Base-by-base conservation (phyloP, 1,140 invertebrate species). In the Nasonia giraulti region DNA sequence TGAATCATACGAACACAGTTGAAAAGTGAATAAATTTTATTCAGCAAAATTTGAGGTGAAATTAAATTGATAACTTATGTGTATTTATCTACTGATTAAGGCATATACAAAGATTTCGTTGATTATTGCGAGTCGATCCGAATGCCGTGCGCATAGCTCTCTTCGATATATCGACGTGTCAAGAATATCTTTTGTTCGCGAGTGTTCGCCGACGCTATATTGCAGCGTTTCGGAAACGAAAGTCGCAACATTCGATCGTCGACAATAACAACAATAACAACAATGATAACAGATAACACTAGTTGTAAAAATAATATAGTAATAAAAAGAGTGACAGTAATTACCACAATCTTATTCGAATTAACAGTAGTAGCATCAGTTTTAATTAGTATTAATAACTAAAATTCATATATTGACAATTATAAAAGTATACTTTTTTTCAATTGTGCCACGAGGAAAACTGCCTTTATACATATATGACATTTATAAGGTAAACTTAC, bases 261-360 rank as follows among this genome's bases (percentile, higher is more conserved):
- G 77, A 75, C 68, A 84, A 84, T 55, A 80, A 79, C n/a, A 80
- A 80, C 66, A 78, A 73, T 62, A 77, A 71, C 69, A 84, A 80
- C 50, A 83, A 83, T 74, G 79, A 80, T 23, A 75, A 62, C 55
- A 62, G 55, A 62, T n/a, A 62, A 75, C 44, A 80, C 20, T 44
- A 44, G n/a, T n/a, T 66, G 47, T 84, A 84, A 80, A 76, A 84
- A 77, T 79, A 50, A 68, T 27, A 73, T 12, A 73, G 20, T n/a
- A 20, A 75, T 44, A 75, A 14, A 33, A 40, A 14, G 7, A 27
- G 27, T 71, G 31, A 71, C 10, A 31, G 1, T 75, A 37, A 75
- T 17, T 37, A 75, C 27, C 3, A 83, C n/a, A 83, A 44, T 77
- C 4, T 4, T 81, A 31, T 27, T 80, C n/a, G 73, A 47, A 31